These are phyloP conservation scores for Dynastes tityus DNA, from an alignment of 2,888 invertebrate species.

Conservation along the genomic window DNA sequence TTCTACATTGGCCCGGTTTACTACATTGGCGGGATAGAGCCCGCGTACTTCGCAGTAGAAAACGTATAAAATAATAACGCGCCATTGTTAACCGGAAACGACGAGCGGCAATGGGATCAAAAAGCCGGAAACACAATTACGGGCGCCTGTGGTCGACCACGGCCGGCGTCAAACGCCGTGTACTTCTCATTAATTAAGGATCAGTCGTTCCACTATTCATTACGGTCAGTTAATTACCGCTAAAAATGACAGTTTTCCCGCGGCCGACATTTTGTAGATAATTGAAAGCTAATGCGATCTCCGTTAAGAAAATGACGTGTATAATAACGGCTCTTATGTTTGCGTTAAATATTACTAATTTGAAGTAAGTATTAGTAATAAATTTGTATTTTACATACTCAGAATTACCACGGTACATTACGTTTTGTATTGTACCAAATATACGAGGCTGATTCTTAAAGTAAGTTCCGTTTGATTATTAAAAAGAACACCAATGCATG, in stretches of 20 bases:
- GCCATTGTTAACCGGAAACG: slow-evolving; percentile 57
- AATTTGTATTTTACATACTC: background rate
- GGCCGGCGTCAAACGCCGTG: slow-evolving; percentile 53
- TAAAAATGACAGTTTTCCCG: slow-evolving; percentile 32
- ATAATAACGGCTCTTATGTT: background rate
- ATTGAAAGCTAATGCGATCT: slow-evolving; percentile 6
- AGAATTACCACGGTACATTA: too few species aligned
- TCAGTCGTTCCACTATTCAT: slow-evolving; percentile 40
- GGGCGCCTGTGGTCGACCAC: slow-evolving; percentile 53
- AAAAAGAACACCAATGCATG: too few species aligned
- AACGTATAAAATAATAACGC: slow-evolving; percentile 55
- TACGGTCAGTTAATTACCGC: slow-evolving; percentile 43
- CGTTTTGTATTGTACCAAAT: too few species aligned
- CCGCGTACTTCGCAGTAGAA: slow-evolving; percentile 52
- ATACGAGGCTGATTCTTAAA: too few species aligned
- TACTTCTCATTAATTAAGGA: slow-evolving; percentile 51
- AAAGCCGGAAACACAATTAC: slow-evolving; percentile 55
- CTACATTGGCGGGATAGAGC: slow-evolving; percentile 14
- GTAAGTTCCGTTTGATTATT: too few species aligned
- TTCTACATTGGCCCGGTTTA: slow-evolving; percentile 62
- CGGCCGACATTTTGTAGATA: slow-evolving; percentile 8
- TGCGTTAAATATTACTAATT: background rate
- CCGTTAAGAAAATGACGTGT: slow-evolving; percentile 24
- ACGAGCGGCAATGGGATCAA: slow-evolving; percentile 57
- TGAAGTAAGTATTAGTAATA: background rate